Percentiles rank a stretch among this genome's conserved stretches.
Conservation (phyloP, 2,113 vertebrate species). For the Laticauda colubrina region DNA sequence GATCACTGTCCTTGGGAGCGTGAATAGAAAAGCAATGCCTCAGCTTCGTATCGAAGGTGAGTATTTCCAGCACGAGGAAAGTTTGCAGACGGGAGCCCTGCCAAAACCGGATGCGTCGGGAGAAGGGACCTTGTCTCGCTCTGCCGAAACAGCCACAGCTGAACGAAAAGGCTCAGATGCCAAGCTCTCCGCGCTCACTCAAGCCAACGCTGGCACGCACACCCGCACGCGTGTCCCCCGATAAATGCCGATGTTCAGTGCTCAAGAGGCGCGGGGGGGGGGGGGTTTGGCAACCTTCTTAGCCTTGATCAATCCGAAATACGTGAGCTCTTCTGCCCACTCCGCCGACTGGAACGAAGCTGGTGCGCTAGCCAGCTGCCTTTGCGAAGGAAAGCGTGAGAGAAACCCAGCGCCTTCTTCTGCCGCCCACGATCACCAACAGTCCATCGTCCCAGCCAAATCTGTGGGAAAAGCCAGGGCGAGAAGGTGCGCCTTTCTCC, state of each 20-base stretch:
- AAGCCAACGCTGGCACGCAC: not conserved
- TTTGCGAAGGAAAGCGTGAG: not conserved
- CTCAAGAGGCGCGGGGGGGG: not conserved
- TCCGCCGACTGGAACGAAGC: not conserved
- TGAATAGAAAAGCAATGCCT: not conserved
- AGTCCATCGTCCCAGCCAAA: not conserved
- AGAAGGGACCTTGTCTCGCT: not conserved
- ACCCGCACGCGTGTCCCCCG: not conserved
- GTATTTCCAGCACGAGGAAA: not conserved
- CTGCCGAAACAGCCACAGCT: not conserved
- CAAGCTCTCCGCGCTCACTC: not conserved
- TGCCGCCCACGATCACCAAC: not conserved
- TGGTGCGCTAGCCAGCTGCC: not conserved
- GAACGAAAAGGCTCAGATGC: no score
- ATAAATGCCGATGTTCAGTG: not conserved
- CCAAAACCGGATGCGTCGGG: not conserved
- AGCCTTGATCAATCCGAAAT: no score
- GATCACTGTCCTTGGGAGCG: not conserved
- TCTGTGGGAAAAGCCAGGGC: not conserved
- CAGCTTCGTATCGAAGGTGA: not conserved
- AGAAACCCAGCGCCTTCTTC: not conserved
- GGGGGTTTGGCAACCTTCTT: not conserved
- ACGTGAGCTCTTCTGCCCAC: not conserved
- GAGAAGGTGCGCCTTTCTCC: not conserved
- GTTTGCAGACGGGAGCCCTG: not conserved